A percentile compares a stretch with the other conserved stretches of the same genome.
Conservation (phyloP, 2,888 invertebrate genomes). For the Sphaerophoria taeniata region DNA sequence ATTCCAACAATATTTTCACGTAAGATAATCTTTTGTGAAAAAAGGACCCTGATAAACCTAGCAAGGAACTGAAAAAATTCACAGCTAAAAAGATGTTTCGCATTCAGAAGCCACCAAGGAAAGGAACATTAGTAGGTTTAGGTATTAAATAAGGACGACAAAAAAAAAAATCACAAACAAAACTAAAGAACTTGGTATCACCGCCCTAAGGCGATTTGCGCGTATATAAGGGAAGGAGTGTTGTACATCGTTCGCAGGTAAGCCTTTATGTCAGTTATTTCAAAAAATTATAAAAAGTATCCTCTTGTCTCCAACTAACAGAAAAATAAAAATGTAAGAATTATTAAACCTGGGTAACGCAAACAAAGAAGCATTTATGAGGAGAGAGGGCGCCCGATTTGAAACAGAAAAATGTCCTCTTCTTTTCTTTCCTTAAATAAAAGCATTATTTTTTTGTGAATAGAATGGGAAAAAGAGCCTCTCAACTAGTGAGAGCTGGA, state of each 20-base stretch:
- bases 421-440: too few species aligned
- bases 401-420: constrained; percentile 42
- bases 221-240: constrained; percentile 69
- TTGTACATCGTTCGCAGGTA: constrained; percentile 72
- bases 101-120: constrained; percentile 69
- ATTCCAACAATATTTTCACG: constrained; percentile 74
- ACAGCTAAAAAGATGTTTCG: constrained; percentile 72
- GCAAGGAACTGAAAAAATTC: constrained; percentile 71
- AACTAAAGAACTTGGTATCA: constrained; percentile 73
- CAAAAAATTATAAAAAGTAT: constrained; percentile 73
- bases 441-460: too few species aligned
- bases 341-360: constrained; percentile 58
- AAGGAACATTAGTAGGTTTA: constrained; percentile 37
- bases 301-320: constrained; percentile 69
- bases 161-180: constrained; percentile 57
- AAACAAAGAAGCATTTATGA: constrained; percentile 62
- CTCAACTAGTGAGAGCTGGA: too few species aligned
- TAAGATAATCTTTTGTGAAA: constrained; percentile 71
- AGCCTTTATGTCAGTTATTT: constrained; percentile 74
- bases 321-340: constrained; percentile 47
- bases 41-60: constrained; percentile 65
- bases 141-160: constrained; percentile 39
- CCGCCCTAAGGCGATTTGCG: constrained; percentile 73
- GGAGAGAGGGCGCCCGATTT: constrained; percentile 60
- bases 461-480: too few species aligned